A percentile compares a stretch with the other conserved stretches of the same genome.
phyloP scores from a whole-genome alignment of 2,113 vertebrate genomes.

The Microcebus griseorufus region DNA sequence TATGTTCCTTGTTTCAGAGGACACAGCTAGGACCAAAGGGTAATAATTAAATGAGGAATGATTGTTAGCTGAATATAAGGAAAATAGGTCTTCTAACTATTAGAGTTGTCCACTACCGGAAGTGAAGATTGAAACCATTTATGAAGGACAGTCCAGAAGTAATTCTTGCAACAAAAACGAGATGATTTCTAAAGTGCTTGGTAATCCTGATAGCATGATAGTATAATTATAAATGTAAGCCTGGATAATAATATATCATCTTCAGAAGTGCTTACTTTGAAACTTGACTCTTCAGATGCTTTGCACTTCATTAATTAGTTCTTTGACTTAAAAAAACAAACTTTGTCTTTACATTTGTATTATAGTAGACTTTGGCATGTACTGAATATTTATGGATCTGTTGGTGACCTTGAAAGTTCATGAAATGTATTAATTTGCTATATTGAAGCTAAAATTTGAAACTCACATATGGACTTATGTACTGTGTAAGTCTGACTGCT shows the following conservation, averaged over 20 bases:
- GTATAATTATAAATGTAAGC: background rate
- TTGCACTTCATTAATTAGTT: background rate
- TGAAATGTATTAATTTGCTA: conserved; percentile 8
- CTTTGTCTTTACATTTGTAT: background rate
- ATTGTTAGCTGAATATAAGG: background rate
- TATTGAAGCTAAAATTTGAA: conserved; percentile 50
- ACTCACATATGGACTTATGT: background rate
- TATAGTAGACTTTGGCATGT: background rate
- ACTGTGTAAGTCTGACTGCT: background rate
- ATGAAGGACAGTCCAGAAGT: conserved; percentile 4
- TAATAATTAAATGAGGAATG: background rate
- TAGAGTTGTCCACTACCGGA: background rate
- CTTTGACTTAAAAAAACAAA: conserved; percentile 24
- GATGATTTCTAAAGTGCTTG: conserved; percentile 41
- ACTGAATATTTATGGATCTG: conserved; percentile 18
- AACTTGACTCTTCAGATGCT: background rate
- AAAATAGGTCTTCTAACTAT: background rate
- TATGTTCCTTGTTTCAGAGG: background rate
- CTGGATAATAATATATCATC: background rate
- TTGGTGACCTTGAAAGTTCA: conserved; percentile 25
- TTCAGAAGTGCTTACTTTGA: conserved; percentile 39
- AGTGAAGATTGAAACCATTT: conserved; percentile 13
- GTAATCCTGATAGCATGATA: background rate
- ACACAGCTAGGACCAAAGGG: background rate
- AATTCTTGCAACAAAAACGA: background rate